Percentiles rank a stretch among this genome's conserved stretches.
Evolutionary conservation across 2,888 invertebrate genomes (phyloP).

Genomic region (Saturnia japonica): DNA sequence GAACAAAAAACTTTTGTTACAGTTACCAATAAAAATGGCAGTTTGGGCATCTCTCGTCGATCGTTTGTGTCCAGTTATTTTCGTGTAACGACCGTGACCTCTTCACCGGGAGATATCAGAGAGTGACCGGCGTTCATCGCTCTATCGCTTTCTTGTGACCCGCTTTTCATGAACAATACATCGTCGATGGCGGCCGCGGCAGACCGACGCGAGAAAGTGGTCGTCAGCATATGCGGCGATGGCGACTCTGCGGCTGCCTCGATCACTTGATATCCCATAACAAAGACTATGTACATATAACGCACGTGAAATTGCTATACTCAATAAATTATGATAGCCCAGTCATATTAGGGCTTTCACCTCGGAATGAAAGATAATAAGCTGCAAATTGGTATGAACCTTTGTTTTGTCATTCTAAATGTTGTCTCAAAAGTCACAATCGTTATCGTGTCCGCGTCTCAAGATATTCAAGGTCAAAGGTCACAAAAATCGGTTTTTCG

Average conservation of each 20-base stretch:
- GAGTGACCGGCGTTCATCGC: constrained; percentile 68
- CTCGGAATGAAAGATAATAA: too few relatives aligned
- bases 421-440: too few relatives aligned
- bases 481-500: too few relatives aligned
- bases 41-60: constrained; percentile 37
- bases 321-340: neutral
- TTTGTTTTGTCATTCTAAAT: too few relatives aligned
- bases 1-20: constrained; percentile 57
- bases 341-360: too few relatives aligned
- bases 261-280: constrained; percentile 40
- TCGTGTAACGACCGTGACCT: constrained; percentile 74
- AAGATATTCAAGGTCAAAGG: too few relatives aligned
- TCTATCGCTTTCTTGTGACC: constrained; percentile 79
- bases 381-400: too few relatives aligned
- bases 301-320: neutral
- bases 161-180: constrained; percentile 81
- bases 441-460: too few relatives aligned
- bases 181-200: constrained; percentile 45
- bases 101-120: constrained; percentile 72
- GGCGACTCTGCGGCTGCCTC: constrained; percentile 5
- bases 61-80: constrained; percentile 53
- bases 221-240: constrained; percentile 55
- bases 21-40: constrained; percentile 47
- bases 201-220: constrained; percentile 69
- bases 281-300: constrained; percentile 32